Base-by-base conservation (phyloP, 2,113 vertebrate species). In the Scomber scombrus region DNA sequence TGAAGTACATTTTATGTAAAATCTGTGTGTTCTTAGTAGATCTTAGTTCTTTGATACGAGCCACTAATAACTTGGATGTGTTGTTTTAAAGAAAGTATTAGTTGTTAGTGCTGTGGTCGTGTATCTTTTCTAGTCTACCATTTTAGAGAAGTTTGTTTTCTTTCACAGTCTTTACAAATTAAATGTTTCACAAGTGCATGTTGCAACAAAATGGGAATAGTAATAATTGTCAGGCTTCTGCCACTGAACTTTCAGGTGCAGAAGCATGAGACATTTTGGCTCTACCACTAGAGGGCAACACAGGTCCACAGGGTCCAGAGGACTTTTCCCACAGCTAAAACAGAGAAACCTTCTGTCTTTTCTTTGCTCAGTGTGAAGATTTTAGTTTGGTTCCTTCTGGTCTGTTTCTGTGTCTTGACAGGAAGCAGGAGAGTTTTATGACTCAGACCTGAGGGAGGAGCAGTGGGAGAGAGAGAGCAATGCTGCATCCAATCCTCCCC, bases 231-330 rank as follows among this genome's bases (percentile, higher is more conserved):
- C 10, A 50, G 55, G 45, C 51, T 63, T 77, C 0, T 0, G 5
- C 21, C 12, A n/a, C 29, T 46, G n/a, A 29, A 23, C 11, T 12
- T 46, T 57, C 43, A 19, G 23, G 6, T 45, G 7, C 13, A 18
- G 45, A 16, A 57, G 34, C 16, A 18, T 60, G 19, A 26, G 18
- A 6, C 0, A 0, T 26, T 19, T 0, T n/a, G 51, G 72, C 49
- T 77, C 0, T 52, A 71, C 75, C 88, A 90, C 57, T 60, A 87
- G 86, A 78, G 81, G 87, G 87, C 23, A 19, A 3, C 65, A 71
- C 51, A 43, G 58, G 3, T 21, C 71, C 71, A 47, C 73, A 55
- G 70, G 4, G n/a, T 43, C 18, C 31, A 29, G 6, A 23, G 3
- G 19, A 11, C 49, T 50, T 75, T 72, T 54, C 50, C 55, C 54